Base-by-base conservation (phyloP, 2,888 invertebrate genomes). In the Drosophila formosana region DNA sequence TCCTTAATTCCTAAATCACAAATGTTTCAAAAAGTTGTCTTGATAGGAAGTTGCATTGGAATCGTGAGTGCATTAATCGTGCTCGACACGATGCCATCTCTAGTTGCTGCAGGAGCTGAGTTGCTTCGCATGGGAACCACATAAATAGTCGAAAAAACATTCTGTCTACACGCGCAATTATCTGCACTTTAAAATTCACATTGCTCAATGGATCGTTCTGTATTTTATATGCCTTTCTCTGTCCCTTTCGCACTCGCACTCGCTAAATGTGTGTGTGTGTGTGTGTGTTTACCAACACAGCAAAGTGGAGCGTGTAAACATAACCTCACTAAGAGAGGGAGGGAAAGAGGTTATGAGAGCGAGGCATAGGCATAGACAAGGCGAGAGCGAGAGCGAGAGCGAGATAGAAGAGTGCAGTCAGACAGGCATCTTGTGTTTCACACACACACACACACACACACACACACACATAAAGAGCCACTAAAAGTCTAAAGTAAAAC, bases 401-500 rank as follows among this genome's bases (percentile, higher is more conserved):
- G 28, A 28, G 46, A 28, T 11, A 28, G 26, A 13, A 28, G 49
- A 9, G 18, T 18, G 23, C 50, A 50, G 34, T 30, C 30, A 37
- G 37, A 49, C 41, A 56, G 50, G 46, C 51, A 63, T 26, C 51
- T 53, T 49, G 25, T 34, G 43, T 26, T 32, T 25, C 34, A 43
- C 46, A 61, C 49, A 45, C 41, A 37, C 46, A 13, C 45, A 25
- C 30, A 49, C 7, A 58, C 37, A 32, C 25, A 62, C 51, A 43
- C 34, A 58, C 30, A 32, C 25, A 47, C 23, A 52, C 49, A 49
- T 34, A 60, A 3, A 65, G 53, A 82, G 78, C 79, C 77, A 85
- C 76, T 84, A 82, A 82, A 82, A 88, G 83, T 88, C 86, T 68
- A 80, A 88, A 85, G 83, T 80, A 85, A 84, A 84, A 84, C 84